phyloP scores from a whole-genome alignment of 2,888 invertebrate species.

The Lasioglossum oenotherae region DNA sequence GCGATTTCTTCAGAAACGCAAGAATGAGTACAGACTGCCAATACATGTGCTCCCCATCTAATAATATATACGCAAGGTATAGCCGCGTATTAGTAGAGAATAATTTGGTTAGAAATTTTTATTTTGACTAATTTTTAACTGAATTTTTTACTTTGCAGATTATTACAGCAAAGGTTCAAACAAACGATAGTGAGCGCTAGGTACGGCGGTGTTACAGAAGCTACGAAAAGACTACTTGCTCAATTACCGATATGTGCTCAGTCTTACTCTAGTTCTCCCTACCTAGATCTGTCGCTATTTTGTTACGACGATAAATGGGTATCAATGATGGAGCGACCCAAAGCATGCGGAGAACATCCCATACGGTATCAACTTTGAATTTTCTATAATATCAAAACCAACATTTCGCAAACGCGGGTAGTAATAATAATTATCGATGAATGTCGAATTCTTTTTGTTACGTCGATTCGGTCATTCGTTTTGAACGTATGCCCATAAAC shows the following conservation, averaged over 20 bases:
- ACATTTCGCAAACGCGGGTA: background rate
- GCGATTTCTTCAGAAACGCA: slow-evolving; percentile 96
- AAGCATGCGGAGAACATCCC: slow-evolving; percentile 96
- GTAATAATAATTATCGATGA: background rate
- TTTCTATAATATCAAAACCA: background rate
- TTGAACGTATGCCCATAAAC: background rate
- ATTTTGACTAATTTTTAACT: background rate
- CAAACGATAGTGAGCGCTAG: slow-evolving; percentile 95
- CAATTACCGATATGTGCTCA: slow-evolving; percentile 98
- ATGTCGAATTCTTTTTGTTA: background rate
- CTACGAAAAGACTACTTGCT: slow-evolving; percentile 94
- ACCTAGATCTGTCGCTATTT: slow-evolving; percentile 95
- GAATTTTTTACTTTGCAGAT: slow-evolving; percentile 76
- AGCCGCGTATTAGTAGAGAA: background rate
- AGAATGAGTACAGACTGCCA: slow-evolving; percentile 92
- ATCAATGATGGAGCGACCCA: slow-evolving; percentile 97
- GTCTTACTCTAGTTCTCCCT: slow-evolving; percentile 96
- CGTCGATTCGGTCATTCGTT: background rate
- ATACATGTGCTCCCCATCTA: slow-evolving; percentile 96
- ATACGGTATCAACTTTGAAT: slow-evolving; percentile 88
- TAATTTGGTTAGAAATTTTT: background rate
- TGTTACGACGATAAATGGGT: slow-evolving; percentile 98
- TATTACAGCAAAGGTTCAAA: slow-evolving; percentile 90
- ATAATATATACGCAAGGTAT: slow-evolving; percentile 92
- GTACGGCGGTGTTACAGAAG: slow-evolving; percentile 95